Base-by-base conservation (phyloP, 2,797 vertebrate species). In the Macroramphosus scolopax region DNA sequence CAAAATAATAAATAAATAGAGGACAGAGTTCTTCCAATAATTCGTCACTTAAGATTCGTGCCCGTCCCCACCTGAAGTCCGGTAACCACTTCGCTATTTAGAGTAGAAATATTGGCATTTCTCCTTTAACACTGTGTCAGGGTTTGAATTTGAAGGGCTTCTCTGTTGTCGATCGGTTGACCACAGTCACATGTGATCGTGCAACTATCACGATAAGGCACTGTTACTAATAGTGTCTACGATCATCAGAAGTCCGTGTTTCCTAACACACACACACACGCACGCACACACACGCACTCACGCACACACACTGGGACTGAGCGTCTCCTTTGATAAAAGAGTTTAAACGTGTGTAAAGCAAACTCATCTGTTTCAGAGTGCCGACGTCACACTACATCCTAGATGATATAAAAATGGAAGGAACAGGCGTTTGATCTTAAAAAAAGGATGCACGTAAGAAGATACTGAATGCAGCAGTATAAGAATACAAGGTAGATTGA, bases 141-240 rank as follows among this genome's bases (percentile, higher is more conserved):
- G n/a, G n/a, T 32, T 48, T 30, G 37, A 43, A 25, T 51, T 36
- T 10, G 20, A 59, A 16, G 36, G 54, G 47, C 32, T 55, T 51
- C 28, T 75, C 63, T 72, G 57, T 57, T 55, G 20, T 73, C 67
- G 68, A 58, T 59, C 39, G 20, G 52, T 71, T 26, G 67, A 74
- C 64, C 72, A 73, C 42, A 59, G 70, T 44, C 73, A 76, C 80
- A 63, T 72, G 48, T 59, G 66, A 78, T 74, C 59, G 72, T 75
- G 75, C 77, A 86, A 77, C 83, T 74, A 65, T 71, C 74, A 33
- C 25, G 51, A 77, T 92, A 91, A 91, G 91, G 90, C 90, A 91
- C 89, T 84, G 85, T 86, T 75, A 83, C 74, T 80, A 80, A 66
- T 64, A 81, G 83, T 81, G 82, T 89, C 78, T 78, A 63, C 63